Percentiles rank a stretch among this genome's conserved stretches.
Conservation (phyloP, 2,113 vertebrate genomes). For the Hyperopisus bebe region DNA sequence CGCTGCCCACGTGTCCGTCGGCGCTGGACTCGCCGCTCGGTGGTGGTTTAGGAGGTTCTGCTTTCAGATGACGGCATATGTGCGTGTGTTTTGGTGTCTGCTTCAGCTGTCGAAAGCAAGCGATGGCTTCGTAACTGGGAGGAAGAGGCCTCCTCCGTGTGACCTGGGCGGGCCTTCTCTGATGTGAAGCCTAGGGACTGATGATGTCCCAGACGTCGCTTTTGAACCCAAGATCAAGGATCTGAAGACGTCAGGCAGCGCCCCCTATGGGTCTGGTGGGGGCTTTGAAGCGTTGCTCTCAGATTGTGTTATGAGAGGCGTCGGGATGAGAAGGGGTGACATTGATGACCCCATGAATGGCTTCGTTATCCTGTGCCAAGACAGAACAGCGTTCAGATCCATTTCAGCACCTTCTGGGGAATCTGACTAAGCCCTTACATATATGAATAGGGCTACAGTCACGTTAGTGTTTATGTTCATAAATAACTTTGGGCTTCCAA, state of each 20-base stretch:
- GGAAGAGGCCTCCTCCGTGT: background rate
- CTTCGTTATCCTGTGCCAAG: background rate
- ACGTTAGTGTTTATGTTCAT: background rate
- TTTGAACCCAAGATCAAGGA: background rate
- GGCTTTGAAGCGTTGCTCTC: background rate
- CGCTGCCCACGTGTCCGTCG: background rate
- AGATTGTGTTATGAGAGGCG: background rate
- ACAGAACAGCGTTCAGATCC: background rate
- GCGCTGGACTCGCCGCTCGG: background rate
- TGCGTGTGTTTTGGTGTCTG: background rate
- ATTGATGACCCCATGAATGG: background rate
- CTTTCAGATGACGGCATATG: background rate
- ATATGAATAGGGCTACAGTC: conserved; percentile 9
- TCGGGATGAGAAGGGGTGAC: background rate
- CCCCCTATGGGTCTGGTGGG: background rate
- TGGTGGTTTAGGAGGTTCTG: background rate
- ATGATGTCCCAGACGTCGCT: background rate
- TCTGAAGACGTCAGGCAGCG: background rate
- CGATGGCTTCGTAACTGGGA: background rate
- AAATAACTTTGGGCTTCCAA: background rate
- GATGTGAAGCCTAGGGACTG: background rate
- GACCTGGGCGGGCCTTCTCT: background rate
- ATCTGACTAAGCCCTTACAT: background rate
- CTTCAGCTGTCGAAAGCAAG: background rate
- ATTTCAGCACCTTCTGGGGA: background rate